phyloP scores from a whole-genome alignment of 2,797 vertebrate genomes.

The Anguilla marmorata region DNA sequence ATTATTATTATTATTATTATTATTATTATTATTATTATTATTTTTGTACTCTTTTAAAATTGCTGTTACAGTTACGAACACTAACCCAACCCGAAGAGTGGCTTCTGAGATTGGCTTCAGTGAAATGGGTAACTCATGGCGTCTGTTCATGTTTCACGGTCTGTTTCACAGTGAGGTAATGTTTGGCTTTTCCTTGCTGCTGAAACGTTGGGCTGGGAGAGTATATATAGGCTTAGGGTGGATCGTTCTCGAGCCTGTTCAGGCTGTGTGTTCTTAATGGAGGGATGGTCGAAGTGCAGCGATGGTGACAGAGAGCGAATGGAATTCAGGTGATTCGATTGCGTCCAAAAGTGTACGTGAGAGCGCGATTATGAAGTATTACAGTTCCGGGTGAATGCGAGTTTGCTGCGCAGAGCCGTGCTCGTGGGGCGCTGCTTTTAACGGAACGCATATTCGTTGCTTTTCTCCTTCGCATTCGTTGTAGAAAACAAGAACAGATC shows the following conservation, averaged over 20 bases:
- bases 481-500: too few species aligned
- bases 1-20: too few species aligned
- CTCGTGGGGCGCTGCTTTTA: not conserved
- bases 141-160: not conserved
- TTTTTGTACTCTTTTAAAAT: not conserved
- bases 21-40: too few species aligned
- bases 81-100: not conserved
- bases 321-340: not conserved
- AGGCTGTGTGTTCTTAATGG: not conserved
- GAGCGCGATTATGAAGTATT: not conserved
- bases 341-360: too few species aligned
- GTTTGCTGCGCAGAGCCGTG: not conserved
- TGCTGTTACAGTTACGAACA: not conserved
- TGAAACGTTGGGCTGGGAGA: not conserved
- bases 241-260: not conserved
- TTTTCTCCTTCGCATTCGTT: not conserved
- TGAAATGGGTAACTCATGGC: constrained; percentile 24
- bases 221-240: not conserved
- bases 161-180: not conserved
- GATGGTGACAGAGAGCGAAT: not conserved
- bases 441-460: not conserved
- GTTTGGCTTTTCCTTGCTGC: not conserved
- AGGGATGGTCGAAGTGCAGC: not conserved
- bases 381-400: not conserved
- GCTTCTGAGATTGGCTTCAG: constrained; percentile 18